Evolutionary conservation across 2,797 vertebrate species (phyloP), one percentile per base, ranked within the genome.

Genomic region (Phrynocephalus vlangalii): DNA sequence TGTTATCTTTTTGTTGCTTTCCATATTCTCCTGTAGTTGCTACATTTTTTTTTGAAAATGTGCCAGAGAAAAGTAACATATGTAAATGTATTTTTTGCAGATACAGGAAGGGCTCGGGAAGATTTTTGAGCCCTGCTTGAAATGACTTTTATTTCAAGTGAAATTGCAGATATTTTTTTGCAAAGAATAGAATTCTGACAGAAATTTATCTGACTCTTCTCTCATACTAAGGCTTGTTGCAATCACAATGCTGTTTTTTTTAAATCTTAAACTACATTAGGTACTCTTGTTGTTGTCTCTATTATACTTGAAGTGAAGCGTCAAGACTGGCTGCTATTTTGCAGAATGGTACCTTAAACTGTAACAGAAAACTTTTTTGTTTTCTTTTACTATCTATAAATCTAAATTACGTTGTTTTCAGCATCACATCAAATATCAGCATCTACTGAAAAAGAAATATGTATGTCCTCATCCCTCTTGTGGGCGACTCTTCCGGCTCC

Each of bases 391-490:
- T 66, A 18, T 26, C 30, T 38, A 38, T 63, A 48, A 87, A 63
- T 16, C 20, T 18, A 9, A 75, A 3, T 56, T 89, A 63, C 1
- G 48, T 93, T 89, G 3, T 68, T 81, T 82, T 76, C 93, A 99
- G 99, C 99, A 99, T 94, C 99, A 99, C 93, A 99, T 99, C 93
- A 99, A 99, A 95, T 99, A 99, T 94, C 99, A 99, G 95, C 99
- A 99, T 96, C 96, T 99, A 93, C 97, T 99, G 94, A 99, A 99
- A 97, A 99, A 99, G 96, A 99, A 99, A 91, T 99, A 99, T 0
- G 99, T 99, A 9, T 99, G 99, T 95, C 98, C 98, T 86, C 98
- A 99, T 90, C 99, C 99, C 28, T 98, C 98, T 38, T 99, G 99
- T 20, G 99, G 98, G 88, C 97, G 99, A 72, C 98, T 99, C 66